Evolutionary conservation across 2,113 vertebrate genomes (phyloP).

Genomic region (Laterallus jamaicensis): DNA sequence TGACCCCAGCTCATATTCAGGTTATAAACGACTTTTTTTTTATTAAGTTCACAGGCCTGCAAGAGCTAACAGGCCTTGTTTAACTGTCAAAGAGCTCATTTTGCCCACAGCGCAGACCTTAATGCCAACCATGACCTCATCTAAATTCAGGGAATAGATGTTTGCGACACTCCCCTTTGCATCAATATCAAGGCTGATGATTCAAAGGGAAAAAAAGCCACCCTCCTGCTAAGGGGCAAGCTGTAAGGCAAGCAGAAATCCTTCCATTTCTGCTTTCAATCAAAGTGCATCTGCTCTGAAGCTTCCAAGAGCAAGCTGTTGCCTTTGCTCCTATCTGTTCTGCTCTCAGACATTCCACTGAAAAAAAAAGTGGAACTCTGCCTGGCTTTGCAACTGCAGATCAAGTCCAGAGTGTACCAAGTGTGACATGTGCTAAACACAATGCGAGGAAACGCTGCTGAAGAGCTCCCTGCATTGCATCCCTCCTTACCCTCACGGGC

Average conservation of each 20-base stretch:
- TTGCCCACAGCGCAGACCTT: background rate
- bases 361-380: background rate
- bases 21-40: background rate
- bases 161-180: background rate
- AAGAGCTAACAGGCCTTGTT: constrained; percentile 21
- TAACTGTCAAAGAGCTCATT: constrained; percentile 46
- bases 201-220: background rate
- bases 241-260: background rate
- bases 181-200: background rate
- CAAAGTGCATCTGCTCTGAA: background rate
- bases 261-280: background rate
- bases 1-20: background rate
- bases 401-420: background rate
- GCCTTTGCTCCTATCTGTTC: background rate
- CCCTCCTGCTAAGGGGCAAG: background rate
- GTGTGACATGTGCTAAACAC: background rate
- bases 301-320: background rate
- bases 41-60: background rate
- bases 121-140: constrained; percentile 57
- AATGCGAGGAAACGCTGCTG: background rate
- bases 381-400: background rate
- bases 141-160: constrained; percentile 29
- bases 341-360: background rate
- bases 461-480: background rate
- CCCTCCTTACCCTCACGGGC: accelerated